Percentiles rank a stretch among this genome's conserved stretches.
Evolutionary conservation across 2,888 invertebrate species (phyloP).

Genomic region (Hedya salicella): DNA sequence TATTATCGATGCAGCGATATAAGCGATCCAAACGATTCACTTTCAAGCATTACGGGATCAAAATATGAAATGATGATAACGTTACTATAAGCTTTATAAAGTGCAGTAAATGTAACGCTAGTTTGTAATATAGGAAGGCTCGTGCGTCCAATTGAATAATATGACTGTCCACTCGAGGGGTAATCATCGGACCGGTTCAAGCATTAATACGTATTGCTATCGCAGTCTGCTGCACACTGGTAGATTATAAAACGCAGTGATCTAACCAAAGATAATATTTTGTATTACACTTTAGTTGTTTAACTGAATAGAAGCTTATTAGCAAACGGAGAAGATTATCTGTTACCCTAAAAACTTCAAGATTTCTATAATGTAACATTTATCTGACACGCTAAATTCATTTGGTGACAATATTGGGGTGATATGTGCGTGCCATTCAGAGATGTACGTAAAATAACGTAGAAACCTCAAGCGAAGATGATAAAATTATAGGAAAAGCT

Average conservation of each 20-base stretch:
- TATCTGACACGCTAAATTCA: no score
- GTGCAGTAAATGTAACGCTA: constrained; percentile 49
- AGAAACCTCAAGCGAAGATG: no score
- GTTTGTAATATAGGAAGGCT: constrained; percentile 56
- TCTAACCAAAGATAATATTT: background rate
- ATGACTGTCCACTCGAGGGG: constrained; percentile 61
- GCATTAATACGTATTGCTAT: constrained; percentile 31
- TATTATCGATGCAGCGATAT: background rate
- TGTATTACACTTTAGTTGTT: background rate
- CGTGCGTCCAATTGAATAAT: constrained; percentile 70
- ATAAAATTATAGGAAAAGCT: no score
- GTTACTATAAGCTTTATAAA: constrained; percentile 37
- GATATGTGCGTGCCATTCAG: no score
- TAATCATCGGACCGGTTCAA: constrained; percentile 58
- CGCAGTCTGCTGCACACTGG: constrained; percentile 18
- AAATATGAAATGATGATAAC: constrained; percentile 31
- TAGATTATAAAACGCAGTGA: constrained; percentile 10
- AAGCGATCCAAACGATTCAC: constrained; percentile 25
- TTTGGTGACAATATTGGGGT: no score
- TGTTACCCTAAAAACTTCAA: no score
- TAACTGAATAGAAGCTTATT: no score
- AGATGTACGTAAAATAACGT: no score
- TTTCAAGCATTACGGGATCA: constrained; percentile 28
- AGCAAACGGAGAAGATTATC: no score
- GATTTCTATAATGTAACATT: no score